Percentiles rank a stretch among this genome's conserved stretches.
Conservation (phyloP, 1,140 invertebrate species). For the Bombus cullumanus region DNA sequence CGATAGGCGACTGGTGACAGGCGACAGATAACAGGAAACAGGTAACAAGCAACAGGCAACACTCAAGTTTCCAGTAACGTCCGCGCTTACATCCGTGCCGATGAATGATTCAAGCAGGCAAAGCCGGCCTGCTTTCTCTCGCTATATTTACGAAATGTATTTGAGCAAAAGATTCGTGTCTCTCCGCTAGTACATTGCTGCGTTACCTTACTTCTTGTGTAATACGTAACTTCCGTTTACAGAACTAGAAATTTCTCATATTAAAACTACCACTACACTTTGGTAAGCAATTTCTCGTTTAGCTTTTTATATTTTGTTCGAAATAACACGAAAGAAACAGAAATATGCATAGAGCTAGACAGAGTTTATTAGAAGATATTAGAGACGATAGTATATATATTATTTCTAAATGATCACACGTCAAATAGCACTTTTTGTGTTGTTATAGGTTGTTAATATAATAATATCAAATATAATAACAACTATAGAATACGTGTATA, state of each 20-base stretch:
- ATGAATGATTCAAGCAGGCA: slow-evolving; percentile 40
- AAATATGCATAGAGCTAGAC: background rate
- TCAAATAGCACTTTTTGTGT: background rate
- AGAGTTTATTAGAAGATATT: background rate
- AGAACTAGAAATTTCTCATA: slow-evolving; percentile 48
- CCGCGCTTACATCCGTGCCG: slow-evolving; percentile 9
- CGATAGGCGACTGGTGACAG: no score
- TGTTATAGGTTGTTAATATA: background rate
- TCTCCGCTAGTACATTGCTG: background rate
- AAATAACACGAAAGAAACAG: background rate
- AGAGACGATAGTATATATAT: background rate
- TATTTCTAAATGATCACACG: background rate
- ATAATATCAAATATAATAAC: background rate
- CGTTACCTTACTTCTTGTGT: background rate
- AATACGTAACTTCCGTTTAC: slow-evolving; percentile 37
- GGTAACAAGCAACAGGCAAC: background rate
- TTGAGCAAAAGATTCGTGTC: slow-evolving; percentile 31
- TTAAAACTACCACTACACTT: background rate
- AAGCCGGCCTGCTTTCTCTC: slow-evolving; percentile 47
- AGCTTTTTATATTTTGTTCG: background rate
- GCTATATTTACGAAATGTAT: slow-evolving; percentile 46
- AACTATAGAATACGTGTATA: background rate
- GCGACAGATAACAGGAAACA: no score
- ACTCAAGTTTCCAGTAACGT: slow-evolving; percentile 11
- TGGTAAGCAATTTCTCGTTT: background rate